These are phyloP conservation scores for Polyploca ridens DNA, from an alignment of 2,888 invertebrate genomes.

Conservation along the genomic window DNA sequence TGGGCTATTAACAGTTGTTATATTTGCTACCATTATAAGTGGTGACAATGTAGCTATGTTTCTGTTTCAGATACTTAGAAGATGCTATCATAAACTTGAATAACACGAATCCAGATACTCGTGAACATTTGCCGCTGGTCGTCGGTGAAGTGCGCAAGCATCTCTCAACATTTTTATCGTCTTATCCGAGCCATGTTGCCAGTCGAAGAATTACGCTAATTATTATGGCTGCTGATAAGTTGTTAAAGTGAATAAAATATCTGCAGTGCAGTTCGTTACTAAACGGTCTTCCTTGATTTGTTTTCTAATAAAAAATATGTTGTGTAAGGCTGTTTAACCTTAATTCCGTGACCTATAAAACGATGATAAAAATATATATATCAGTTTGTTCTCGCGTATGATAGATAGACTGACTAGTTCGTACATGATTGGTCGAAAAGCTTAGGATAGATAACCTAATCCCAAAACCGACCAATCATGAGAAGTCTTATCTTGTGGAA, in stretches of 20 bases:
- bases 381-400: not conserved
- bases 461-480: not conserved
- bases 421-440: not conserved
- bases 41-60: not conserved
- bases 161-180: slow-evolving; percentile 56
- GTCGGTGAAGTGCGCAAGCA: slow-evolving; percentile 90
- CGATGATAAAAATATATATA: not conserved
- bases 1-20: not conserved
- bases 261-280: not conserved
- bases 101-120: slow-evolving; percentile 88
- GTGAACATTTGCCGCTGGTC: slow-evolving; percentile 91
- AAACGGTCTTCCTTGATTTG: slow-evolving; percentile 17
- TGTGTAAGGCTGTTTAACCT: not conserved
- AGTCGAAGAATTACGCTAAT: slow-evolving; percentile 87
- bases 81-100: slow-evolving; percentile 93
- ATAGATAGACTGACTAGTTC: not conserved
- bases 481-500: not conserved
- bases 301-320: slow-evolving; percentile 6
- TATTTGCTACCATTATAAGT: too few species aligned
- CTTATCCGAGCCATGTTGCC: slow-evolving; percentile 88
- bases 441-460: not conserved
- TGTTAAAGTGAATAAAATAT: slow-evolving; percentile 49
- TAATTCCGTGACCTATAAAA: not conserved
- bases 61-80: slow-evolving; percentile 89
- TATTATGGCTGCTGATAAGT: slow-evolving; percentile 85